Conservation (phyloP, 2,888 invertebrate species). For the Synanthedon tipuliformis region DNA sequence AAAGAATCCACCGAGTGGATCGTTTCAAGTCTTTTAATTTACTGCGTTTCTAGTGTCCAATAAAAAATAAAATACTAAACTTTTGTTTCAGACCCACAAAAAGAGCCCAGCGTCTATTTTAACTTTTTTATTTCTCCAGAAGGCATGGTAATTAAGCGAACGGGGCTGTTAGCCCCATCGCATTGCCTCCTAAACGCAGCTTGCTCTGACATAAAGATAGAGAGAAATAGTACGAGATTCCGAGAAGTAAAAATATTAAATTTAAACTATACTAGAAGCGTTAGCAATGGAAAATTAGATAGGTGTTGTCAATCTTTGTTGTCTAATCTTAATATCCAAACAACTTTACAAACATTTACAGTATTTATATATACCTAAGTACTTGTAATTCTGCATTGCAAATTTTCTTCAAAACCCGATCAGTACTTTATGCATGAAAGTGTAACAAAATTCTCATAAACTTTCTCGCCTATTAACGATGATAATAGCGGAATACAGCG, state of each 20-base stretch:
- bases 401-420: no score
- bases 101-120: constrained; percentile 28
- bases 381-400: no score
- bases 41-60: constrained; percentile 12
- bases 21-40: constrained; percentile 12
- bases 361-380: no score
- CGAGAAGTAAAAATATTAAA: background rate
- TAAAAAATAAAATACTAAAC: constrained; percentile 15
- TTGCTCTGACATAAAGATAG: constrained; percentile 32
- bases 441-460: no score
- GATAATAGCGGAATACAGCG: no score
- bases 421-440: no score
- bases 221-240: constrained; percentile 23
- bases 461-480: no score
- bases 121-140: constrained; percentile 38
- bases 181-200: constrained; percentile 31
- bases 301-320: background rate
- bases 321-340: no score
- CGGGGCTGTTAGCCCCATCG: constrained; percentile 31
- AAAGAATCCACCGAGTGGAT: background rate
- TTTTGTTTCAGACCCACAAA: constrained; percentile 22
- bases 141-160: constrained; percentile 51
- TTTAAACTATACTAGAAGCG: background rate
- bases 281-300: background rate
- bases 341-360: no score